Evolutionary conservation across 2,888 invertebrate species (phyloP).

Genomic region (Aspidiotus rigidus): DNA sequence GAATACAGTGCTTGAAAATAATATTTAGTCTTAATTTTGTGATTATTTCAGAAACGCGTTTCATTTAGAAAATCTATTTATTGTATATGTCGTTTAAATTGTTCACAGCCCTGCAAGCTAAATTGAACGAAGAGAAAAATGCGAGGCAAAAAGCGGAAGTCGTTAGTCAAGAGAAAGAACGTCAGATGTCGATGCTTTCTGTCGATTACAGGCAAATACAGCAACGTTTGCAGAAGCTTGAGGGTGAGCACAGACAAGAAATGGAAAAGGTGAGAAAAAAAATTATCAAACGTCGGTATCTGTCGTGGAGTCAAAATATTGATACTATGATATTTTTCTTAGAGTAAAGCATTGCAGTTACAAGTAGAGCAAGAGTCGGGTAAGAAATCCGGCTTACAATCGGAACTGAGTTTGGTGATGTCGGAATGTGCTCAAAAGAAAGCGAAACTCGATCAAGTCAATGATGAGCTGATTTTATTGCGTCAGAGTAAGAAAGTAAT

Average conservation of each 20-base stretch:
- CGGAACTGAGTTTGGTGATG: conserved; percentile 65
- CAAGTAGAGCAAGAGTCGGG: conserved; percentile 87
- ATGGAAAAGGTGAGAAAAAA: conserved; percentile 57
- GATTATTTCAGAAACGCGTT: no score
- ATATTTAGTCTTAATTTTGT: no score
- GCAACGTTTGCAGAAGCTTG: conserved; percentile 76
- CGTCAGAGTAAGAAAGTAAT: conserved; percentile 60
- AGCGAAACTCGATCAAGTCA: conserved; percentile 61
- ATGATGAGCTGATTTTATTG: conserved; percentile 56
- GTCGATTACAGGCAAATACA: conserved; percentile 93
- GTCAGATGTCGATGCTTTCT: conserved; percentile 87
- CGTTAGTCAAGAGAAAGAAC: conserved; percentile 80
- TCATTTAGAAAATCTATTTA: no score
- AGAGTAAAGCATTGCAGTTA: conserved; percentile 68
- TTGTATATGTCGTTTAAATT: conserved; percentile 16
- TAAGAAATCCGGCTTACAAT: conserved; percentile 68
- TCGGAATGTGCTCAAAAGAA: conserved; percentile 63
- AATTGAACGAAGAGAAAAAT: conserved; percentile 81
- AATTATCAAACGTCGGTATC: not conserved
- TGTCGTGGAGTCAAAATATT: not conserved
- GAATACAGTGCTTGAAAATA: no score
- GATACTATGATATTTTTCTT: conserved; percentile 38
- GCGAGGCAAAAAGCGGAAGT: conserved; percentile 78
- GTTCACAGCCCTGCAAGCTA: conserved; percentile 59
- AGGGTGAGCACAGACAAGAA: conserved; percentile 85